Base-by-base conservation (phyloP, 2,888 invertebrate species). In the Calephelis perditalis region DNA sequence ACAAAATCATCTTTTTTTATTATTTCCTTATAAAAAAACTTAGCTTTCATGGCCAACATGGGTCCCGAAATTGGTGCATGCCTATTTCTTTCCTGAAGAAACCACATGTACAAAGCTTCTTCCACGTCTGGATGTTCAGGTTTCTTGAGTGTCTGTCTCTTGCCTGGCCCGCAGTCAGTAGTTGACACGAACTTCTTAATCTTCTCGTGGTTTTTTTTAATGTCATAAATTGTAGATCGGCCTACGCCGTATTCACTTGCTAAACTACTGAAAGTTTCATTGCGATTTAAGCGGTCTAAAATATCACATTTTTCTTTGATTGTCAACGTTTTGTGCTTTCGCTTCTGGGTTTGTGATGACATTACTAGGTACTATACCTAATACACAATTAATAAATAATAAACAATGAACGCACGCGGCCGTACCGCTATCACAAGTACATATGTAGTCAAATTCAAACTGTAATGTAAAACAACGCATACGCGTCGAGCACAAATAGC, bases 71-170 rank as follows among this genome's bases (percentile, higher is more conserved):
- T 63, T 1, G 67, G 67, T 6, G 61, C 62, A 63, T 71, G 67
- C 62, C 63, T 65, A 10, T 63, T 65, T 66, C 65, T 65, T 69
- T 69, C 62, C 66, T 68, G 66, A 58, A 69, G 61, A 68, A 71
- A 71, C 72, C 69, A 70, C 65, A 62, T 66, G 61, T 66, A 68
- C 37, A 70, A 65, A 64, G 72, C 68, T 65, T 70, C 66, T 68
- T 72, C 68, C 62, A 71, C 62, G 61, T 64, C 65, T 67, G 69
- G 69, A 68, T 68, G 63, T 63, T 68, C 66, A 64, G 68, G 63
- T 67, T 65, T 67, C 62, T 68, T 69, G 61, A 69, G 65, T 64
- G 69, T 71, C 63, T 70, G 57, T 63, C 69, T 65, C 58, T 66
- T 68, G 62, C 67, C 70, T 65, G 67, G 64, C 65, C 67, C 67